These are phyloP conservation scores for Clepsis dumicolana DNA, from an alignment of 2,888 invertebrate genomes.

Conservation along the genomic window DNA sequence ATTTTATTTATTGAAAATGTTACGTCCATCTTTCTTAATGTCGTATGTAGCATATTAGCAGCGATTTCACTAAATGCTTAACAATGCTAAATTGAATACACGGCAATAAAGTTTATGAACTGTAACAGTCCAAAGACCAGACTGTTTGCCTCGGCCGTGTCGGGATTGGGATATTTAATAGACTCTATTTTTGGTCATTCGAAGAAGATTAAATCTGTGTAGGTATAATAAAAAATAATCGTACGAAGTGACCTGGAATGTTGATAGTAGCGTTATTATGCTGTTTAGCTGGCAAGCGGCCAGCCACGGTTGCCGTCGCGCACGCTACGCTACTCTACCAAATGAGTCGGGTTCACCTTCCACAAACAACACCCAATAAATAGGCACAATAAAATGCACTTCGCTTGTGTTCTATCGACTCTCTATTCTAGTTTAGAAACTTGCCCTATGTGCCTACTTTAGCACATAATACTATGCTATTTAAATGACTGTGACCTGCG, in stretches of 20 bases:
- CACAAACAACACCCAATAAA: neutral
- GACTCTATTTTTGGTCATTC: conserved; percentile 49
- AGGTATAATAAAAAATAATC: conserved; percentile 75
- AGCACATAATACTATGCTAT: neutral
- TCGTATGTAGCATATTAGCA: too few relatives aligned
- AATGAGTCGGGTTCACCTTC: conserved; percentile 21
- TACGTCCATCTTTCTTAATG: too few relatives aligned
- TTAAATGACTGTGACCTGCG: conserved; percentile 10
- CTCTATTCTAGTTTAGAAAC: neutral
- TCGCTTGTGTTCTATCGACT: neutral
- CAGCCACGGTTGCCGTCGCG: conserved; percentile 70
- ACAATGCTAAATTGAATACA: neutral
- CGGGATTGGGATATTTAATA: conserved; percentile 28
- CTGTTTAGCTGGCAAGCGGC: conserved; percentile 78
- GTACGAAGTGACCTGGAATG: conserved; percentile 83
- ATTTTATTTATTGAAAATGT: neutral
- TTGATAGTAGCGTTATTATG: conserved; percentile 84
- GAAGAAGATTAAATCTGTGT: conserved; percentile 55
- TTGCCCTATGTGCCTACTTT: neutral
- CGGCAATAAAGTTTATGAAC: conserved; percentile 1
- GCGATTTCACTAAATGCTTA: neutral
- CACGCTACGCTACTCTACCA: conserved; percentile 16
- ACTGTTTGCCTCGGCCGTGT: conserved; percentile 12
- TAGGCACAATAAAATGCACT: neutral
- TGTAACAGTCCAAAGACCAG: conserved; percentile 19